Conservation (phyloP, 2,888 invertebrate species). For the Synergus gifuensis region DNA sequence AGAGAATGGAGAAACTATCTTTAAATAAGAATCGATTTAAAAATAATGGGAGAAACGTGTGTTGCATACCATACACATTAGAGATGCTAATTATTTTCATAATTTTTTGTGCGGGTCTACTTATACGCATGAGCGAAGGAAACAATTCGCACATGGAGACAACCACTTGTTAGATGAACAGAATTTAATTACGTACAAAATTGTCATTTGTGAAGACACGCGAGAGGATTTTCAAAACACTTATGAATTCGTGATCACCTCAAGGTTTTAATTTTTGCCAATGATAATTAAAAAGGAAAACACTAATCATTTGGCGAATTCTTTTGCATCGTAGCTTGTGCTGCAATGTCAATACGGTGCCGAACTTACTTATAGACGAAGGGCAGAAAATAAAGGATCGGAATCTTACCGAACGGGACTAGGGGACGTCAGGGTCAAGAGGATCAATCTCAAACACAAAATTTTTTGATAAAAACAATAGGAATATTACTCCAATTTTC, state of each 20-base stretch:
- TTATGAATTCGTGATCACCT: background rate
- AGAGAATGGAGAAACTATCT: no score
- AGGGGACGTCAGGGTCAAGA: slow-evolving; percentile 41
- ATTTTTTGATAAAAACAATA: slow-evolving; percentile 55
- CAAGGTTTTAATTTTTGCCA: background rate
- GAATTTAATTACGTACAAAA: slow-evolving; percentile 32
- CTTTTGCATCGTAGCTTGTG: slow-evolving; percentile 11
- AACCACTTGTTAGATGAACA: slow-evolving; percentile 70
- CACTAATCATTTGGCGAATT: slow-evolving; percentile 43
- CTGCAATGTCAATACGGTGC: slow-evolving; percentile 65
- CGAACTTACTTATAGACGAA: slow-evolving; percentile 58
- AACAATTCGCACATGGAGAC: slow-evolving; percentile 47
- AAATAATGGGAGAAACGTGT: no score
- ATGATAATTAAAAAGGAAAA: background rate
- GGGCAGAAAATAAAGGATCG: slow-evolving; percentile 58
- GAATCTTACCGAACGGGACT: slow-evolving; percentile 59
- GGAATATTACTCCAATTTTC: slow-evolving; percentile 56
- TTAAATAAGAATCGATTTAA: background rate
- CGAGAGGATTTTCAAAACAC: background rate
- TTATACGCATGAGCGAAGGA: background rate
- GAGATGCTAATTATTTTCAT: background rate
- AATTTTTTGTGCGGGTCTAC: background rate
- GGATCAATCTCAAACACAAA: slow-evolving; percentile 41
- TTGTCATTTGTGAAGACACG: background rate
- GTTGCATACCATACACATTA: background rate